A percentile compares a stretch with the other conserved stretches of the same genome.
Evolutionary conservation across 2,113 vertebrate genomes (phyloP).

Genomic region (Prionailurus bengalensis): DNA sequence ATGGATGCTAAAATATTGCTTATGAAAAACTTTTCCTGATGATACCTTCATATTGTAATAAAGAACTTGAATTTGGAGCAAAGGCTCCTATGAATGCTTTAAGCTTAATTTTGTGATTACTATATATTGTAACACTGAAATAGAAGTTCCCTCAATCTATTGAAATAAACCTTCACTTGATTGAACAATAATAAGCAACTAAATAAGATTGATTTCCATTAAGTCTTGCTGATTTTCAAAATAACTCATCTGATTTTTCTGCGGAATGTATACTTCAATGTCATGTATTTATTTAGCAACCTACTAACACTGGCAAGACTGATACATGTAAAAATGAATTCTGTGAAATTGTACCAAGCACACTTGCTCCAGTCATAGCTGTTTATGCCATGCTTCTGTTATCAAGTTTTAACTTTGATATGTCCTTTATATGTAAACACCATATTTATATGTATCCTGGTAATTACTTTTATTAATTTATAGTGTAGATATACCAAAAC

Average conservation of each 20-base stretch:
- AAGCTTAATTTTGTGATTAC: background rate
- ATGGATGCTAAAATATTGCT: background rate
- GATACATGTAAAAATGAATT: background rate
- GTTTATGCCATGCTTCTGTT: background rate
- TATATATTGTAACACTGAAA: background rate
- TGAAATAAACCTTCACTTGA: background rate
- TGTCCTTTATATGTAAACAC: background rate
- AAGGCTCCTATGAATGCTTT: background rate
- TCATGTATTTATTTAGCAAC: background rate
- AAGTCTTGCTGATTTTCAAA: background rate
- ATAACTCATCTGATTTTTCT: conserved; percentile 40
- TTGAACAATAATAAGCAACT: background rate
- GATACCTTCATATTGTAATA: background rate
- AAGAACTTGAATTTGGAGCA: background rate
- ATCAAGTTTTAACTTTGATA: background rate
- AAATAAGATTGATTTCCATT: background rate
- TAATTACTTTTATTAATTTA: background rate
- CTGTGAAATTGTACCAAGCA: background rate
- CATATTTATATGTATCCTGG: background rate
- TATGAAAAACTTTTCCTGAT: background rate
- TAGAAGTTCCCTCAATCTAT: background rate
- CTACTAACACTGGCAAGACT: background rate
- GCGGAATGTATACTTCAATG: background rate
- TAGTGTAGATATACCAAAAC: background rate
- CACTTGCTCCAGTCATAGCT: background rate